Base-by-base conservation (phyloP, 2,888 invertebrate species). In the Sinodicranocentrus sp. region DNA sequence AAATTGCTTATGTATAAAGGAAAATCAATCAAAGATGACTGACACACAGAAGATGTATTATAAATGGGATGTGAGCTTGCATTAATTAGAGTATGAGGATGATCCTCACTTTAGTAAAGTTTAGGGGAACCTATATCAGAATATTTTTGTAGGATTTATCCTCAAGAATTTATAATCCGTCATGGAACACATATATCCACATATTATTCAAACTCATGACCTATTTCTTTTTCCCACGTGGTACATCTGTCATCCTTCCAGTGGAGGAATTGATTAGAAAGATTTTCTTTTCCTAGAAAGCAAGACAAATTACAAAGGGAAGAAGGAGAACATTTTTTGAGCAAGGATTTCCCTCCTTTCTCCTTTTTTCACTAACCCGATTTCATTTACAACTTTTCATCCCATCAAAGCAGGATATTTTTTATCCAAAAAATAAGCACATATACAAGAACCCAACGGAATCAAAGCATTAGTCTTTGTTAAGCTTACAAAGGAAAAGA, bases 181-280 rank as follows among this genome's bases (percentile, higher is more conserved):
- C 10, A 48, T n/a, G 13, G 13, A n/a, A n/a, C 15, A 15, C 48
- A 48, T 48, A 48, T 48, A 48, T n/a, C 13, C 48, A 48, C 13
- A 21, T 21, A 21, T 54, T 54, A 54, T 54, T 54, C 54, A 54
- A 54, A 54, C 21, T 6, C 54, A 54, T 54, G 54, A 54, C 54
- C 54, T 21, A 54, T 48, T 48, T 5, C n/a, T 48, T n/a, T 10
- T 48, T 10, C 48, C n/a, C n/a, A 48, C n/a, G 48, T 48, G 15
- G 15, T 15, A 48, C 17, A 48, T n/a, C 2, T 54, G 54, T 3
- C 54, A 21, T 54, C 48, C 39, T 39, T 39, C n/a, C 48, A 48
- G n/a, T n/a, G n/a, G n/a, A n/a, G n/a, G 39, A 39, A 39, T 15
- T 48, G 48, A 48, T 48, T 48, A 10, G 2, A 5, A n/a, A 10